A percentile compares a stretch with the other conserved stretches of the same genome.
Conservation (phyloP, 2,113 vertebrate species). For the Mellivora capensis region DNA sequence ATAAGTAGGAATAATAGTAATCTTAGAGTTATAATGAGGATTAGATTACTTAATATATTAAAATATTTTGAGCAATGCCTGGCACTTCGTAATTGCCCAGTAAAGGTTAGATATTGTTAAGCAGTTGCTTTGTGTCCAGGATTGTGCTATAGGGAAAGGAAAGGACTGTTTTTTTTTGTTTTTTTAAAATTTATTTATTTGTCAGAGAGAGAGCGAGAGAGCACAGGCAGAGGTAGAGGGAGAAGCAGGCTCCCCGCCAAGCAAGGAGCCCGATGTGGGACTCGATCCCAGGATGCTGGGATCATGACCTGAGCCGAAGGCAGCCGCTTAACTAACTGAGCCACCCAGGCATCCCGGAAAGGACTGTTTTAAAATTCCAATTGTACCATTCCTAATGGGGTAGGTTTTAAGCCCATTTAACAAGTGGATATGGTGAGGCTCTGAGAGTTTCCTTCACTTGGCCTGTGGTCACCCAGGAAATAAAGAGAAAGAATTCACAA, state of each 20-base stretch:
- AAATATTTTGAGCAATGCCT: neutral
- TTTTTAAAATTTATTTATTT: too few species aligned
- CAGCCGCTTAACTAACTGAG: too few species aligned
- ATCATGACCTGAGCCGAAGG: too few species aligned
- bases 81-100: neutral
- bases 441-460: neutral
- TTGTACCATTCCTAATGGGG: neutral
- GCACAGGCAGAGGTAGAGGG: too few species aligned
- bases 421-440: neutral
- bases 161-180: conserved; percentile 1
- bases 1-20: neutral
- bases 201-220: too few species aligned
- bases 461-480: neutral
- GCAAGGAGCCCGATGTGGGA: too few species aligned
- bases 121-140: neutral
- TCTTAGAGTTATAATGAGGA: neutral
- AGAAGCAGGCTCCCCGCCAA: too few species aligned
- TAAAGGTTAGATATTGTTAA: neutral
- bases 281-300: too few species aligned
- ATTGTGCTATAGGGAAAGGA: neutral
- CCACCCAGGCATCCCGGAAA: too few species aligned
- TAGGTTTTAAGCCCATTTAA: neutral
- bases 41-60: neutral
- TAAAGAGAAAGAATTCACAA: neutral
- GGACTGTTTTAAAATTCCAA: neutral